phyloP scores from a whole-genome alignment of 2,797 vertebrate genomes.

The Halcyon badia region DNA sequence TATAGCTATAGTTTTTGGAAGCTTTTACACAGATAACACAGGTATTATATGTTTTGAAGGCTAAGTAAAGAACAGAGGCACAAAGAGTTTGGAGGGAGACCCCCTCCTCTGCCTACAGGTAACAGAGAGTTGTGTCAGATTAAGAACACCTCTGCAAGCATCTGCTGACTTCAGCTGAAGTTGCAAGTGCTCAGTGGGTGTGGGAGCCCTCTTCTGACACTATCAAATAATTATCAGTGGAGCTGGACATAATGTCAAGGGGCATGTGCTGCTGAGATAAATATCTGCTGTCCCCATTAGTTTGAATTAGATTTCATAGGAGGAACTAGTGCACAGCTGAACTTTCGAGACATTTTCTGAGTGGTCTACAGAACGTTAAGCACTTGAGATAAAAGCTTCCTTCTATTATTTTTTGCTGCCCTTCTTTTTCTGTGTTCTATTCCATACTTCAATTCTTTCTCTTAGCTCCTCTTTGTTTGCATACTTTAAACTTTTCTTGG shows the following conservation, averaged over 20 bases:
- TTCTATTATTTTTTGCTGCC: background rate
- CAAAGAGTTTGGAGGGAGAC: background rate
- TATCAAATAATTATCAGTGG: background rate
- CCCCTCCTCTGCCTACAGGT: background rate
- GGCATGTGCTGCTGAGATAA: background rate
- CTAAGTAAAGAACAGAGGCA: background rate
- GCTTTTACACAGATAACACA: background rate
- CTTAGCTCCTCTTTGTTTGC: background rate
- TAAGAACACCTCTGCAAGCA: background rate
- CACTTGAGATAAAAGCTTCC: background rate
- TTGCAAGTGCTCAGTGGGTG: background rate
- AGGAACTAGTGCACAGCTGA: background rate
- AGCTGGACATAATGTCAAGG: background rate
- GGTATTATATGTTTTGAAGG: fast-evolving
- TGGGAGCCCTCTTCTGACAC: background rate
- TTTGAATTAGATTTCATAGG: background rate
- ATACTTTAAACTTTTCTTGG: background rate
- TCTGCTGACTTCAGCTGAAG: background rate
- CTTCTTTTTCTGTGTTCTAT: background rate
- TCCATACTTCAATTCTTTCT: background rate
- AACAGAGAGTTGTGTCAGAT: background rate
- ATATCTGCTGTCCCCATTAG: background rate
- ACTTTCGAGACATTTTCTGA: background rate
- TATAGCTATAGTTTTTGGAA: background rate
- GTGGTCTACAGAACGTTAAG: background rate